Evolutionary conservation across 2,888 invertebrate genomes (phyloP).

Genomic region (Hirtodrosophila confusa): DNA sequence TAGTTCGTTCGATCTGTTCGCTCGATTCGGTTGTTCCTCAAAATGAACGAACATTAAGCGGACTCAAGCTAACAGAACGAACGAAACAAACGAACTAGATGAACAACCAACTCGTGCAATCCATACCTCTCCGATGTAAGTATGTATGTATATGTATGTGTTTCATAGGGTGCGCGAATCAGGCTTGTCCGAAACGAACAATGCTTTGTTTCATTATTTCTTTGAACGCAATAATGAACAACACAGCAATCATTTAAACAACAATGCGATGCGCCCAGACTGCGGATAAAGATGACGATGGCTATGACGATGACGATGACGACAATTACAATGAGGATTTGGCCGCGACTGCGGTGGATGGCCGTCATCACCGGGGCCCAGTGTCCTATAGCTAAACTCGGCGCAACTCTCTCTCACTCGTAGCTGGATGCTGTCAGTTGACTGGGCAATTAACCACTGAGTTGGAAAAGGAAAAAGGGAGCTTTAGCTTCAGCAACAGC

Average conservation of each 20-base stretch:
- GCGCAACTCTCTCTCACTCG: conserved; percentile 25
- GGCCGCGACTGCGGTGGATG: conserved; percentile 63
- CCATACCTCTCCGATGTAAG: no score
- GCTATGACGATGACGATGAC: conserved; percentile 38
- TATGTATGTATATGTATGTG: background rate
- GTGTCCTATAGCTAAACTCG: conserved; percentile 1
- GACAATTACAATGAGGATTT: conserved; percentile 69
- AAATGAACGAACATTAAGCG: no score
- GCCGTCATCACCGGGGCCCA: conserved; percentile 47
- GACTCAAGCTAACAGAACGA: no score
- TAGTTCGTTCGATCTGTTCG: no score
- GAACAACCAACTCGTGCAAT: no score
- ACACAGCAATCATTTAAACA: conserved; percentile 63
- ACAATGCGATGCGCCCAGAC: conserved; percentile 62
- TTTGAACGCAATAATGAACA: conserved; percentile 59
- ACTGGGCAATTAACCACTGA: conserved; percentile 79
- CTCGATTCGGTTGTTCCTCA: no score
- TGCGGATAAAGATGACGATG: conserved; percentile 45
- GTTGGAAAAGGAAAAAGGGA: conserved; percentile 79
- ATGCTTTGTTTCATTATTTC: conserved; percentile 47
- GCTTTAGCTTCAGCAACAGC: conserved; percentile 43
- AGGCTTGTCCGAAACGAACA: conserved; percentile 22
- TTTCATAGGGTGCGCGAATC: conserved; percentile 12
- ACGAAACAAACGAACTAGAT: no score
- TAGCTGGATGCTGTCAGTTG: conserved; percentile 65